These are phyloP conservation scores for Antigone vipio DNA, from an alignment of 2,113 vertebrate species.

Conservation along the genomic window DNA sequence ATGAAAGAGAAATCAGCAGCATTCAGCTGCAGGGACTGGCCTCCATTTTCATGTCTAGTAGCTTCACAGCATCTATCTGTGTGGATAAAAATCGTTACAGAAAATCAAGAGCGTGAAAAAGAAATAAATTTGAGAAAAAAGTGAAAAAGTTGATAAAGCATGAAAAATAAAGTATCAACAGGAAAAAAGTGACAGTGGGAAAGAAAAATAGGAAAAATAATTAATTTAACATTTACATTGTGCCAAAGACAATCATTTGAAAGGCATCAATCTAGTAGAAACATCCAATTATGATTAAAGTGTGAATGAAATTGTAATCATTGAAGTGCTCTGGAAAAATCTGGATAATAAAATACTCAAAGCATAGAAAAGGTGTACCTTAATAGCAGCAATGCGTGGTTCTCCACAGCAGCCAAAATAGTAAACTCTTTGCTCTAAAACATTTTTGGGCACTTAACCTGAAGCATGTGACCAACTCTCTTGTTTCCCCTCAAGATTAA, in stretches of 20 bases:
- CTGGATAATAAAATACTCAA: not conserved
- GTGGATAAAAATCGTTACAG: constrained; percentile 56
- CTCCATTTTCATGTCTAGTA: constrained; percentile 72
- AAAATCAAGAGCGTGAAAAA: constrained; percentile 37
- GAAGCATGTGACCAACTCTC: not conserved
- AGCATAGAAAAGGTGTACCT: not conserved
- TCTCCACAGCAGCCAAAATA: not conserved
- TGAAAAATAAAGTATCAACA: constrained; percentile 39
- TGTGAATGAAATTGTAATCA: not conserved
- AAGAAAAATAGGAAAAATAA: constrained; percentile 60
- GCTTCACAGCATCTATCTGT: constrained; percentile 76
- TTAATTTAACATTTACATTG: constrained; percentile 57
- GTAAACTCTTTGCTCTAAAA: not conserved
- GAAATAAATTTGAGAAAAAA: constrained; percentile 15
- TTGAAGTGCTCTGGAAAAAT: not conserved
- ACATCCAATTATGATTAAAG: not conserved
- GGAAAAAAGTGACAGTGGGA: constrained; percentile 44
- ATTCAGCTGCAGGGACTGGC: constrained; percentile 70
- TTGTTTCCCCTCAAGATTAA: not conserved
- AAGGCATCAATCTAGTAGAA: constrained; percentile 11
- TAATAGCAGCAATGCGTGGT: not conserved
- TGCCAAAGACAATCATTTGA: constrained; percentile 14
- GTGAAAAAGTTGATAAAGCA: not conserved
- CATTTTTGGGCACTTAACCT: not conserved
- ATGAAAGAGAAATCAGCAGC: constrained; percentile 68